A percentile compares a stretch with the other conserved stretches of the same genome.
Conservation (phyloP, 2,888 invertebrate genomes). For the Apotomis capreana region DNA sequence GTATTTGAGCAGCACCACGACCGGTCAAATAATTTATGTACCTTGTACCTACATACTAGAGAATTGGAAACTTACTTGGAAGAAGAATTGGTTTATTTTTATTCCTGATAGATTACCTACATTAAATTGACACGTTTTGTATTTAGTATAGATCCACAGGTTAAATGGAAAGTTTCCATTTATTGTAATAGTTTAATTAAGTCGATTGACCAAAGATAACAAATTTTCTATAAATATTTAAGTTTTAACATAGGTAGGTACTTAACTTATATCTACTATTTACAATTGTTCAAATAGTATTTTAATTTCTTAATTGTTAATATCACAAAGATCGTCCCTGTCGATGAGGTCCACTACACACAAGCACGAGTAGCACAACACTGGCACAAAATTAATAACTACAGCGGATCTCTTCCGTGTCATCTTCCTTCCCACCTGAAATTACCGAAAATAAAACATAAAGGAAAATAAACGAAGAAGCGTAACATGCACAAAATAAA, state of each 20-base stretch:
- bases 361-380: conserved; percentile 60
- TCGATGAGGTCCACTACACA: conserved; percentile 62
- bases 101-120: too few species aligned
- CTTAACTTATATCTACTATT: conserved; percentile 71
- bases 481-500: conserved; percentile 45
- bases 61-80: too few species aligned
- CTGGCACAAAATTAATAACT: conserved; percentile 72
- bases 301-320: conserved; percentile 74
- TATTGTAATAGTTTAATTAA: conserved; percentile 43
- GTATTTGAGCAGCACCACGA: too few species aligned
- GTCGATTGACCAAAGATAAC: conserved; percentile 62
- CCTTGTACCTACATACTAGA: too few species aligned
- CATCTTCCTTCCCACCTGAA: conserved; percentile 81
- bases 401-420: conserved; percentile 75
- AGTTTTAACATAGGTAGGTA: conserved; percentile 59
- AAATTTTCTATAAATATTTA: conserved; percentile 69
- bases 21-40: too few species aligned
- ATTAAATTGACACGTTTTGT: too few species aligned
- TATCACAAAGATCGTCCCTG: conserved; percentile 81
- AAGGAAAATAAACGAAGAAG: conserved; percentile 58
- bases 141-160: neutral
- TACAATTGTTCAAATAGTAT: conserved; percentile 66
- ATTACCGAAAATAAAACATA: conserved; percentile 72
- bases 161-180: conserved; percentile 4
- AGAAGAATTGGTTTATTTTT: too few species aligned